Evolutionary conservation across 2,797 vertebrate species (phyloP), one percentile per base, ranked within the genome.

Genomic region (Hippoglossus hippoglossus): DNA sequence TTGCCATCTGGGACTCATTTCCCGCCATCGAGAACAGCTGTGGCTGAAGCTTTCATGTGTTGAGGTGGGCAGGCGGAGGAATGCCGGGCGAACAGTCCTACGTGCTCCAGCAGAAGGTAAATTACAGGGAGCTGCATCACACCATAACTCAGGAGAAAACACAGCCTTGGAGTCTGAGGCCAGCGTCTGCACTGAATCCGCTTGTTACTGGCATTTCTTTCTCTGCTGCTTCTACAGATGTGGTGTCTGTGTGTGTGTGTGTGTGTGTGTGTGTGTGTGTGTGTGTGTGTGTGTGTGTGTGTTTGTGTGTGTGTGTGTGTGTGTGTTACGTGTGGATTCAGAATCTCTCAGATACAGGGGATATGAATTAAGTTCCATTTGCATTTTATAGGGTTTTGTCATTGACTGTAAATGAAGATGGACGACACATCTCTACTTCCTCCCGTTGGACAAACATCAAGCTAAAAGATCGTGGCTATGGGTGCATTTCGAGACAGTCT

Each of bases 1-100:
- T 80, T 68, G 68, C 80, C 92, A 94, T 94, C 92, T 94, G 92
- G 90, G 91, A 91, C 77, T 89, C 85, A 89, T 92, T 89, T 83
- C 86, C 80, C 76, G 61, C 80, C 78, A 81, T 89, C 77, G 54
- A 82, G 85, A 93, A 93, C 92, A 93, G 93, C 92, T 93, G 93
- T 87, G 89, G 89, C 84, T 19, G 63, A 64, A 75, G 86, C 92
- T 94, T 94, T 94, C 88, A 94, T 93, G 89, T 93, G 86, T 79
- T 82, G 91, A 52, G 79, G 85, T 77, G 82, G 82, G 74, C 83
- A 80, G 79, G 82, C 87, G 36, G 77, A 90, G 90, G 92, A 92
- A 93, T 93, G 88, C 81, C 9, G 81, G 89, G 79, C 82, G 61
- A 76, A 70, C 69, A 53, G 77, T 81, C 76, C 86, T 77, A 79